These are phyloP conservation scores for Tribolium madens DNA, from an alignment of 1,140 invertebrate species.

Conservation along the genomic window DNA sequence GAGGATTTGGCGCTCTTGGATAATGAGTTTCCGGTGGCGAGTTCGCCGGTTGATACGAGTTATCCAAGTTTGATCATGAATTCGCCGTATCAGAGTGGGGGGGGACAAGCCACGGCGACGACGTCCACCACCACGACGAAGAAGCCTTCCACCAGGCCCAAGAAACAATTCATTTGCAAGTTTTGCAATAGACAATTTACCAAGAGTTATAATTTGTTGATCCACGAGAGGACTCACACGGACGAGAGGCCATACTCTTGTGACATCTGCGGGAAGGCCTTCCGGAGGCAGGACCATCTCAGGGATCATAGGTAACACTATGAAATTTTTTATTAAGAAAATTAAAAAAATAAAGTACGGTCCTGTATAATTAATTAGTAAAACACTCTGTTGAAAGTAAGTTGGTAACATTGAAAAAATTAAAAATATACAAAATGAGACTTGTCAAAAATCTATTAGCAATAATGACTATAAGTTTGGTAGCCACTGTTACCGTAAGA, in stretches of 20 bases:
- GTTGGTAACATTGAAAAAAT: too few relatives aligned
- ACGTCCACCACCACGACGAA: constrained; percentile 48
- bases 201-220: constrained; percentile 96
- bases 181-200: constrained; percentile 95
- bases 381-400: too few relatives aligned
- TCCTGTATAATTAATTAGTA: too few relatives aligned
- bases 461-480: too few relatives aligned
- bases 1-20: constrained; percentile 72
- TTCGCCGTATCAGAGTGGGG: constrained; percentile 70
- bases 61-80: constrained; percentile 73
- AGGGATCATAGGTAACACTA: constrained; percentile 92
- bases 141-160: constrained; percentile 77
- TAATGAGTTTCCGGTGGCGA: constrained; percentile 66
- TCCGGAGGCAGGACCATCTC: constrained; percentile 93
- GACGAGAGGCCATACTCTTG: constrained; percentile 96
- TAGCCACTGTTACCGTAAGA: too few relatives aligned
- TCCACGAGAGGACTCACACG: constrained; percentile 95
- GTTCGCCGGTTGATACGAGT: constrained; percentile 69
- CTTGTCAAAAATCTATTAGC: too few relatives aligned
- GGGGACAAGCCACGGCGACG: constrained; percentile 48
- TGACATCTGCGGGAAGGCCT: constrained; percentile 95
- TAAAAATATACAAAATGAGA: too few relatives aligned
- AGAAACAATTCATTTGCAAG: constrained; percentile 97
- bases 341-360: too few relatives aligned
- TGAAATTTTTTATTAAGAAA: too few relatives aligned